A percentile compares a stretch with the other conserved stretches of the same genome.
phyloP scores from a whole-genome alignment of 2,888 invertebrate genomes.

The Lithodes maja region DNA sequence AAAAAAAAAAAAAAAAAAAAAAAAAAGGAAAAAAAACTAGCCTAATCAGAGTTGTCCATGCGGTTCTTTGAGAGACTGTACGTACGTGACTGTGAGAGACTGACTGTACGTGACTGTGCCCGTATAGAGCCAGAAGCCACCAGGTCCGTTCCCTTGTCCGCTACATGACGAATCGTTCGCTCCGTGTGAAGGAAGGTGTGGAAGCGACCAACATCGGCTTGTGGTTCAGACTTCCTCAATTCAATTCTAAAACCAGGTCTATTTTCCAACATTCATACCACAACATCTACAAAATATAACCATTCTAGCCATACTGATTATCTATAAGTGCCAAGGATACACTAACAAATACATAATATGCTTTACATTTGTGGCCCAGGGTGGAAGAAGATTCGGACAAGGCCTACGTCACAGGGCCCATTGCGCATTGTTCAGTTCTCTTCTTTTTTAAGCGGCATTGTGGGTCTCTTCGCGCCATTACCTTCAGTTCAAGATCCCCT shows the following conservation, averaged over 20 bases:
- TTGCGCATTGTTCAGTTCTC: slow-evolving; percentile 53
- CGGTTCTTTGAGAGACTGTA: not conserved
- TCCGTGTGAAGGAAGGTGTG: slow-evolving; percentile 53
- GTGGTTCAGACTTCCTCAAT: not conserved
- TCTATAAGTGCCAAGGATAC: no score
- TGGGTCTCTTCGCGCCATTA: slow-evolving; percentile 62
- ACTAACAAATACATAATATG: no score
- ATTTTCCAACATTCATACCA: not conserved
- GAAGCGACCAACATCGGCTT: not conserved
- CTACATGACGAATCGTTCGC: slow-evolving; percentile 51
- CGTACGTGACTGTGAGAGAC: not conserved
- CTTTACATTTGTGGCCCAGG: not conserved
- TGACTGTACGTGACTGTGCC: not conserved
- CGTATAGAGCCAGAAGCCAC: not conserved
- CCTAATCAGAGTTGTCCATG: not conserved
- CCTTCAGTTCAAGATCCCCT: slow-evolving; percentile 61
- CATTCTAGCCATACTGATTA: no score
- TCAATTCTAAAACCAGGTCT: not conserved
- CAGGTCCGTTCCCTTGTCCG: slow-evolving; percentile 1
- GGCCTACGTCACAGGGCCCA: slow-evolving; percentile 43
- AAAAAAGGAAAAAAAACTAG: not conserved
- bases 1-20: not conserved
- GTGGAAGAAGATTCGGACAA: slow-evolving; percentile 3
- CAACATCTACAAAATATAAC: no score
- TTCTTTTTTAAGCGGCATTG: slow-evolving; percentile 59